phyloP scores from a whole-genome alignment of 2,113 vertebrate genomes.

The Rhynchomys soricoides region DNA sequence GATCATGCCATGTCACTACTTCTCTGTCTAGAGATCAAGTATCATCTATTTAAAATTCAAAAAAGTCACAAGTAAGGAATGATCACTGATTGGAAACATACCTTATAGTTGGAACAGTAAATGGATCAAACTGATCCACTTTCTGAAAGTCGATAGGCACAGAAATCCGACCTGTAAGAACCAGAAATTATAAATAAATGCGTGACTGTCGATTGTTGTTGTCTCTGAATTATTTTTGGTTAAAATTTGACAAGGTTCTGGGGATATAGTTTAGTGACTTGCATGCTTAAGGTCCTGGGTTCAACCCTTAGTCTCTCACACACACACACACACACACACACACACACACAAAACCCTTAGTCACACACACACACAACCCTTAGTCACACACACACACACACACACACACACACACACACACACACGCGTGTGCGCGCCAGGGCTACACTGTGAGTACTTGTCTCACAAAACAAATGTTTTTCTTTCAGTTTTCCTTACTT shows the following conservation, averaged over 20 bases:
- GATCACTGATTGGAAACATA: slow-evolving; percentile 42
- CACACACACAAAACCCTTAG: too few species aligned
- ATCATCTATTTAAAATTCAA: slow-evolving; percentile 28
- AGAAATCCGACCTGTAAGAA: slow-evolving; percentile 89
- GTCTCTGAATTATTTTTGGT: background rate
- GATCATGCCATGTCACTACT: background rate
- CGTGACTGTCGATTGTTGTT: background rate
- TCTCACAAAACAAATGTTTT: background rate
- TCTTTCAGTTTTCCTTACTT: slow-evolving; percentile 8
- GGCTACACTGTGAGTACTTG: background rate
- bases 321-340: background rate
- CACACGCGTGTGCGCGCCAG: background rate
- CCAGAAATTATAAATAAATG: slow-evolving; percentile 69
- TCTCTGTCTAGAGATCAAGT: slow-evolving; percentile 13
- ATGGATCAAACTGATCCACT: slow-evolving; percentile 94
- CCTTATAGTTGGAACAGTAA: slow-evolving; percentile 95
- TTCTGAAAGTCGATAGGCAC: slow-evolving; percentile 94
- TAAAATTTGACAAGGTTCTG: background rate
- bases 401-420: background rate
- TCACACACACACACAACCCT: background rate
- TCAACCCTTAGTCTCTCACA: background rate
- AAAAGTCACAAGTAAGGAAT: slow-evolving; percentile 24
- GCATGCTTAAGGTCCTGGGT: background rate
- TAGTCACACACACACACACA: background rate
- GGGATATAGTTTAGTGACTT: background rate